phyloP scores from a whole-genome alignment of 2,113 vertebrate species.

The Arizona elegans region DNA sequence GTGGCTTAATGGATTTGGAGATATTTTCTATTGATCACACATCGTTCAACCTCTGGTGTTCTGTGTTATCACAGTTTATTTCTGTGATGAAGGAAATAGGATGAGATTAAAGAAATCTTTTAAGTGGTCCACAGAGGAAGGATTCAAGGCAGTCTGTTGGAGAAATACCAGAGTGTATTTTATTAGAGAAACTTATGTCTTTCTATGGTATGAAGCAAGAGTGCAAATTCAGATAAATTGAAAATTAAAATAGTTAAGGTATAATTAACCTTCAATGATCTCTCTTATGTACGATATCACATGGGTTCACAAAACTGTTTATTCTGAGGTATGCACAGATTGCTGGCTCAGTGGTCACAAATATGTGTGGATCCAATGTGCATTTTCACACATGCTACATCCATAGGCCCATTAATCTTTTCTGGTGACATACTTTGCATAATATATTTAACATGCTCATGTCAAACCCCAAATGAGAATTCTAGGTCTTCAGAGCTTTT shows the following conservation, averaged over 20 bases:
- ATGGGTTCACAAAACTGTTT: background rate
- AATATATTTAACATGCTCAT: background rate
- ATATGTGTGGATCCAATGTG: background rate
- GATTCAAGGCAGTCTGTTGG: background rate
- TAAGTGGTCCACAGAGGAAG: background rate
- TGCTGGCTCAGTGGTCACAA: background rate
- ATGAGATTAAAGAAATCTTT: background rate
- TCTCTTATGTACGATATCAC: background rate
- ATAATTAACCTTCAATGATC: background rate
- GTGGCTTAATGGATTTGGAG: background rate
- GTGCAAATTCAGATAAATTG: background rate
- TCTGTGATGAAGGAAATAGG: background rate
- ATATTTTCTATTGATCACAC: constrained; percentile 15
- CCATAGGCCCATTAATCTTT: background rate
- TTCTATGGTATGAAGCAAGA: background rate
- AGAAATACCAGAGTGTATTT: background rate
- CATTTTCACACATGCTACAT: background rate
- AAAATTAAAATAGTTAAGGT: background rate
- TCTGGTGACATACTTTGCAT: background rate
- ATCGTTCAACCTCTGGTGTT: background rate
- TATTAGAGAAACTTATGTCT: background rate
- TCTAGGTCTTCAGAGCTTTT: background rate
- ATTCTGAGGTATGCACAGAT: background rate
- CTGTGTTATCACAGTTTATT: background rate
- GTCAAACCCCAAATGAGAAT: background rate